Evolutionary conservation across 1,140 invertebrate genomes (phyloP), one percentile per base, ranked within the genome.

Genomic region (Bombus superbus): DNA sequence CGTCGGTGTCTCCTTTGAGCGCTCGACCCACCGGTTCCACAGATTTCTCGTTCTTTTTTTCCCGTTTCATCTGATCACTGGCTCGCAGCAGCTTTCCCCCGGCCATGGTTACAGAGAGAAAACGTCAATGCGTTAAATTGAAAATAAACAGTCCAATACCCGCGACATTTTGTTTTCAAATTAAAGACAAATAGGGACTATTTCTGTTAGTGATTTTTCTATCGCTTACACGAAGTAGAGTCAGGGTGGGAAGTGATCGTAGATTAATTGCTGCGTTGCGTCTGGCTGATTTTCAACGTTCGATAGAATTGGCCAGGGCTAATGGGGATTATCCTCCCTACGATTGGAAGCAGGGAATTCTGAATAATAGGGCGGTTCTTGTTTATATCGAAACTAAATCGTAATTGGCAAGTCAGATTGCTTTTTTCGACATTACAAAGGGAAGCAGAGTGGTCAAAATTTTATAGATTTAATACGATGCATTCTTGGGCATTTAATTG

Each of bases 1-100:
- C 42, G 66, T 72, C 66, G 53, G 66, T 59, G 25, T 32, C 53
- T 47, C 68, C 76, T 84, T 84, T 84, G 83, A 84, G 25, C 53
- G 47, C 22, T 22, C 13, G 57, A 32, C 68, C 15, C 57, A 22
- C 73, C 72, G 72, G 15, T 75, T n/a, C 6, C 32, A 1, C 42
- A 13, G 10, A 25, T 75, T 44, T 38, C 2, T 66, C 11, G 40
- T 53, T 6, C 9, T 42, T n/a, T 42, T 11, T 28, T 5, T 11
- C 11, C 11, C 4, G 11, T 13, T 28, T 13, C 38, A 13, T 25
- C 13, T 10, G 35, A n/a, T 22, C 40, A 1, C 28, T 22, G 15
- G 18, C 68, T 11, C 18, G 66, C 28, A 4, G 15, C 15, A 28
- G 44, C 42, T 80, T 44, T 38, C 32, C 11, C 32, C 9, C 32